These are phyloP conservation scores for Macropis europaea DNA, from an alignment of 2,888 invertebrate genomes.

Conservation along the genomic window DNA sequence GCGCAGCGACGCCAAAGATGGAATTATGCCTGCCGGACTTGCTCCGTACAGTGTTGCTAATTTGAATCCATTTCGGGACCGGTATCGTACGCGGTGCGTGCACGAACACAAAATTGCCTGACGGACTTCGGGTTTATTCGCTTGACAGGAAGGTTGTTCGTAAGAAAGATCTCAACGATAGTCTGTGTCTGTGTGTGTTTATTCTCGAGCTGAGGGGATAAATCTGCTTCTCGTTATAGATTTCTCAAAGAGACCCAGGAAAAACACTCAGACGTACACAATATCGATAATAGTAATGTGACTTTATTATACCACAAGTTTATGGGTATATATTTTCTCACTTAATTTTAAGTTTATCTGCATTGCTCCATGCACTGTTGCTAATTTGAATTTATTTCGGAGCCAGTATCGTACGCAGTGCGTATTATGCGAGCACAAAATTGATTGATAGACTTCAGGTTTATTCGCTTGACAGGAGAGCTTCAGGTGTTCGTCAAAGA, in stretches of 20 bases:
- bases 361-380: constrained; percentile 21
- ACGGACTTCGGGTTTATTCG: background rate
- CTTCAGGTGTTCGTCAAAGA: no score
- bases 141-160: no score
- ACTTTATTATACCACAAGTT: no score
- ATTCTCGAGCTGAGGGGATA: no score
- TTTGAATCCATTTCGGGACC: constrained; percentile 37
- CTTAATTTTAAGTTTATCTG: constrained; percentile 25
- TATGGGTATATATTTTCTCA: no score
- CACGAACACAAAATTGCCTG: background rate
- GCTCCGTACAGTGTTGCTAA: constrained; percentile 32
- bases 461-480: background rate
- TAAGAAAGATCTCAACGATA: no score
- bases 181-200: no score
- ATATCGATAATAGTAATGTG: no score
- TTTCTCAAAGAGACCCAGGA: no score
- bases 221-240: no score
- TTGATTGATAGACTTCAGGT: background rate
- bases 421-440: background rate
- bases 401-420: constrained; percentile 3
- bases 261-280: no score
- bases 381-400: constrained; percentile 45
- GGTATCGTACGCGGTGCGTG: constrained; percentile 2
- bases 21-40: constrained; percentile 27
- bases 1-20: constrained; percentile 25